Evolutionary conservation across 2,888 invertebrate species (phyloP), one percentile per base, ranked within the genome.

Genomic region (Sthenelais limicola): DNA sequence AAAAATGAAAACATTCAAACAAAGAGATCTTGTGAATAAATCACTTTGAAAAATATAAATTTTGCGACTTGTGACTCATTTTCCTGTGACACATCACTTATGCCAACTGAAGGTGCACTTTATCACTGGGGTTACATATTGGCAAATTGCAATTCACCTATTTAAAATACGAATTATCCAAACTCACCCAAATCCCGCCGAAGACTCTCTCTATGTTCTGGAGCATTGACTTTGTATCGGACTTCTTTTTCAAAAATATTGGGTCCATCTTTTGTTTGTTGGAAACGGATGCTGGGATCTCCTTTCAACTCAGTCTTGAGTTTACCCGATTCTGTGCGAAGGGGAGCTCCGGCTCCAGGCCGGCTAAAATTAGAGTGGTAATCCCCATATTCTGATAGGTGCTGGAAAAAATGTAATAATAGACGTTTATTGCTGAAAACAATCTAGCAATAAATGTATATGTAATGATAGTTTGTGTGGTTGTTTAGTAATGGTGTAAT

Each of bases 321-420:
- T 5, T 73, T 51, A 52, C 83, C 82, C 24, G 80, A 77, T n/a
- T 77, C 72, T 3, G 79, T 80, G 56, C 75, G 67, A 52, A 82
- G 74, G 32, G 82, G 81, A 15, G 82, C 81, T 24, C 81, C 81
- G 30, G 74, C 77, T 32, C 80, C 81, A 7, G 80, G 80, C 18
- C 74, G 76, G 52, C 81, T 74, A 52, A 78, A 79, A 9, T 18
- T 51, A n/a, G 28, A 18, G n/a, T 21, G 24, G 49, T 58, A 68
- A 54, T 68, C 72, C 18, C 30, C 32, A 51, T 3, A 26, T 15
- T 26, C 51, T n/a, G n/a, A n/a, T n/a, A n/a, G n/a, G n/a, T n/a
- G n/a, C n/a, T n/a, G n/a, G n/a, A n/a, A n/a, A n/a, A n/a, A n/a
- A n/a, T n/a, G n/a, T n/a, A n/a, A n/a, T n/a, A n/a, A n/a, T n/a